These are phyloP conservation scores for Nestor notabilis DNA, from an alignment of 2,113 vertebrate species.

Conservation along the genomic window DNA sequence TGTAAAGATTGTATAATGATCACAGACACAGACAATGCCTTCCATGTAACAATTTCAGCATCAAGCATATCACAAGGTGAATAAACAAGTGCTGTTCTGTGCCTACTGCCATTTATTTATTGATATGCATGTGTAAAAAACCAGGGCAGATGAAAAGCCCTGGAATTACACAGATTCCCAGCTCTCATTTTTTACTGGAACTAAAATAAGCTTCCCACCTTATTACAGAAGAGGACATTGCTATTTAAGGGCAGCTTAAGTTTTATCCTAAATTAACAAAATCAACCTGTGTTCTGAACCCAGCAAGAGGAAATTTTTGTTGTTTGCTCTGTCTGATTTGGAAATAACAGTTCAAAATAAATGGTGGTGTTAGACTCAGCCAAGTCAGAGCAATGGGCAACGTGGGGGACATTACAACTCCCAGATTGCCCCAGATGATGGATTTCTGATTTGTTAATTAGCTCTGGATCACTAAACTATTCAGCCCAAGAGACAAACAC, in stretches of 20 bases:
- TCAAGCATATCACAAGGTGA: neutral
- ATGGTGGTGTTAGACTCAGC: neutral
- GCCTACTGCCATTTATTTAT: neutral
- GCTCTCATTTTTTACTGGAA: neutral
- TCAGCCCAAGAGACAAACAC: neutral
- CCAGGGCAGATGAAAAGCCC: neutral
- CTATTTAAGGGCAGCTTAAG: neutral
- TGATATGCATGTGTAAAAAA: neutral
- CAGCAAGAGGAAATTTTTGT: neutral
- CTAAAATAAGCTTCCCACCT: neutral
- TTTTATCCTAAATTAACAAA: neutral
- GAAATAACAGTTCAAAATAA: neutral
- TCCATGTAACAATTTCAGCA: neutral
- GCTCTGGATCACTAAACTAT: neutral
- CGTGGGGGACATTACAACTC: neutral
- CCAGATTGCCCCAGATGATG: neutral
- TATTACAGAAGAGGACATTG: neutral
- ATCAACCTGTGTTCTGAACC: neutral
- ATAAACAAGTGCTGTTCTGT: neutral
- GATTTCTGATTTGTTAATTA: slow-evolving; percentile 40
- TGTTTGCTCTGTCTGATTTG: neutral
- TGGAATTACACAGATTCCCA: neutral
- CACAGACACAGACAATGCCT: neutral
- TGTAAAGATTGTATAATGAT: neutral
- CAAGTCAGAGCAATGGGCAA: neutral